Percentiles rank a stretch among this genome's conserved stretches.
Conservation (phyloP, 2,888 invertebrate genomes). For the Chironomus riparius region DNA sequence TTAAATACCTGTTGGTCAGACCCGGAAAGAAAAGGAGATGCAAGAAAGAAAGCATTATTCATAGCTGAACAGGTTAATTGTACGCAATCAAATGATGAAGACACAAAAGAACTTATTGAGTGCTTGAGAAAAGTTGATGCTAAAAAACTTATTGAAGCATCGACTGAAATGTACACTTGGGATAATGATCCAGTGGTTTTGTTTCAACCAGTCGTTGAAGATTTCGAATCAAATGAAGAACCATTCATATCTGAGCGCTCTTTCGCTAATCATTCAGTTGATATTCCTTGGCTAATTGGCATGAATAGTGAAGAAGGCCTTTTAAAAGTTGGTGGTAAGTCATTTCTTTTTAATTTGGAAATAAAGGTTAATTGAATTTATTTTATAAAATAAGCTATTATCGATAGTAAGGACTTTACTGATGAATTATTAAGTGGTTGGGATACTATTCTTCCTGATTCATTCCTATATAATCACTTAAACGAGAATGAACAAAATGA, state of each 20-base stretch:
- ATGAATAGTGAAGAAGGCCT: constrained; percentile 65
- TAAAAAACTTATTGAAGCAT: constrained; percentile 53
- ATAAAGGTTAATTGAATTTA: too few species aligned
- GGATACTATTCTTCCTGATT: too few species aligned
- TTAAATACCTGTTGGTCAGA: constrained; percentile 59
- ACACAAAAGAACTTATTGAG: constrained; percentile 41
- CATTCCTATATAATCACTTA: too few species aligned
- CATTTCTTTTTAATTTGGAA: too few species aligned
- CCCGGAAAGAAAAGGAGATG: constrained; percentile 50
- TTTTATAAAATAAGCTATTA: too few species aligned
- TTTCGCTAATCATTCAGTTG: constrained; percentile 38
- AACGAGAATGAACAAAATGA: too few species aligned
- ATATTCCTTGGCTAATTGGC: constrained; percentile 62
- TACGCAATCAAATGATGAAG: not conserved
- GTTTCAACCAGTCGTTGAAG: constrained; percentile 66
- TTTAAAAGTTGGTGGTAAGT: constrained; percentile 40
- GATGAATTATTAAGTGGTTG: too few species aligned
- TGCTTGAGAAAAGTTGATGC: constrained; percentile 57
- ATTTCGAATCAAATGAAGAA: constrained; percentile 37
- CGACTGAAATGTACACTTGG: constrained; percentile 57
- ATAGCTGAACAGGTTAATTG: not conserved
- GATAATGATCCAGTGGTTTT: constrained; percentile 72
- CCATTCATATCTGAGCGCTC: constrained; percentile 62
- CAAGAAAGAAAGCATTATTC: constrained; percentile 45
- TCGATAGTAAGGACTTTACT: too few species aligned